Evolutionary conservation across 2,888 invertebrate genomes (phyloP).

Genomic region (Onthophagus sagittarius): DNA sequence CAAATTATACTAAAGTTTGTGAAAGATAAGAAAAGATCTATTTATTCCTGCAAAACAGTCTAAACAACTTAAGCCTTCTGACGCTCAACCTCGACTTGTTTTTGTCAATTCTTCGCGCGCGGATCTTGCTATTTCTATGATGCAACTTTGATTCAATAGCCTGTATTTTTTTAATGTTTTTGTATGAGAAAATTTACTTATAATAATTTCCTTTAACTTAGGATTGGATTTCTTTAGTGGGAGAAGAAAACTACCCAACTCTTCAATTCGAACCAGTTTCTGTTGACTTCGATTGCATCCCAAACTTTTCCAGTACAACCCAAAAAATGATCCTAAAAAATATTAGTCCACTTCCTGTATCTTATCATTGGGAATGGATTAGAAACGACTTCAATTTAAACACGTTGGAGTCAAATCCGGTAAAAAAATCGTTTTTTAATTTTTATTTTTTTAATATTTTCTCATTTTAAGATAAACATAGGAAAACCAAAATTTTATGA

Average conservation of each 20-base stretch:
- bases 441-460: background rate
- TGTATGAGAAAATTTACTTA: too few species aligned
- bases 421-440: background rate
- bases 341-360: constrained; percentile 51
- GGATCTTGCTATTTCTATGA: too few species aligned
- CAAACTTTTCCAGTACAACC: constrained; percentile 49
- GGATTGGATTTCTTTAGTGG: constrained; percentile 61
- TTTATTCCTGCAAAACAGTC: too few species aligned
- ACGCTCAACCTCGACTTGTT: too few species aligned
- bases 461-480: background rate
- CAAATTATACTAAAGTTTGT: too few species aligned
- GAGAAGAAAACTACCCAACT: constrained; percentile 67
- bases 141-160: too few species aligned
- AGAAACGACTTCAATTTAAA: constrained; percentile 21
- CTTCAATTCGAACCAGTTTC: constrained; percentile 54
- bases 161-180: too few species aligned
- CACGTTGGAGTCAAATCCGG: constrained; percentile 1
- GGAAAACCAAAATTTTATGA: background rate
- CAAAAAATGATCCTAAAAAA: constrained; percentile 52
- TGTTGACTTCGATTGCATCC: constrained; percentile 61
- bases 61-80: too few species aligned
- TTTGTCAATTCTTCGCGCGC: too few species aligned
- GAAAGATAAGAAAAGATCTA: too few species aligned
- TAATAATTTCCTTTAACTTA: constrained; percentile 35
- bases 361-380: constrained; percentile 43